Conservation (phyloP, 2,888 invertebrate genomes). For the Diabrotica balteata region DNA sequence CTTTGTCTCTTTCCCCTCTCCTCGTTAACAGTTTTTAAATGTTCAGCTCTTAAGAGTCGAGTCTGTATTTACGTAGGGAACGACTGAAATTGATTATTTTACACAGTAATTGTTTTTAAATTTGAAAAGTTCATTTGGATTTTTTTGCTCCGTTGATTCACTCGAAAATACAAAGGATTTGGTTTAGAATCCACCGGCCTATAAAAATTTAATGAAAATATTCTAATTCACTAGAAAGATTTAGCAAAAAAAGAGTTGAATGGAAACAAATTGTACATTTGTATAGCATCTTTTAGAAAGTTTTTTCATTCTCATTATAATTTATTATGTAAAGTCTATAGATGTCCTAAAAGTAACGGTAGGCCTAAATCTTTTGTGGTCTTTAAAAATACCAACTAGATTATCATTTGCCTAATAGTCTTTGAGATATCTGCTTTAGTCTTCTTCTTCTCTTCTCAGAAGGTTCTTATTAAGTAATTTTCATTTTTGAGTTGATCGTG, state of each 20-base stretch:
- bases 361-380: no score
- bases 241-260: not conserved
- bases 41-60: constrained; percentile 28
- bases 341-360: no score
- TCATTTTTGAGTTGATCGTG: no score
- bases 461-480: no score
- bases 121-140: constrained; percentile 14
- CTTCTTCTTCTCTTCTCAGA: no score
- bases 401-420: no score
- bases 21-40: constrained; percentile 41
- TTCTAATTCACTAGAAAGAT: not conserved
- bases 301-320: no score
- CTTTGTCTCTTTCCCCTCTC: constrained; percentile 37
- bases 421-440: no score
- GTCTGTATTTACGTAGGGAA: constrained; percentile 12
- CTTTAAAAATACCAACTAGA: no score
- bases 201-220: constrained; percentile 13
- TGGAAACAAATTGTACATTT: no score
- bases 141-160: constrained; percentile 12
- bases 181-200: constrained; percentile 1
- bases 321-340: no score
- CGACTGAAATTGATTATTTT: constrained; percentile 22
- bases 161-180: not conserved
- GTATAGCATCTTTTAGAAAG: no score
- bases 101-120: constrained; percentile 25